Evolutionary conservation across 2,113 vertebrate genomes (phyloP), one percentile per base, ranked within the genome.

Genomic region (Solea senegalensis): DNA sequence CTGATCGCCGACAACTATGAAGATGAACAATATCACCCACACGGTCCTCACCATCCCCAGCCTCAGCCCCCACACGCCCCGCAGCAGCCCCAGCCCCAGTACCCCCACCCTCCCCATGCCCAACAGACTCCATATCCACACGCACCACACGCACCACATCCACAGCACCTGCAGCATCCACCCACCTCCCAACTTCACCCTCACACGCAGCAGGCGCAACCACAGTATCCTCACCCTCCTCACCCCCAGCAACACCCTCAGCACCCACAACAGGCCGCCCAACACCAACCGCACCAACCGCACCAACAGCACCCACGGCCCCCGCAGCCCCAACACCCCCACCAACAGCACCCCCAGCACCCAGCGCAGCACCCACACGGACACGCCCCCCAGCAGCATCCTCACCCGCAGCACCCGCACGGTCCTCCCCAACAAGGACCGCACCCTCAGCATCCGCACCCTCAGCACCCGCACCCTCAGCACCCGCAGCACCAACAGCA

Each of bases 1-100:
- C 91, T 99, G 84, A 98, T 99, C 76, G 92, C 98, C 0, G 97
- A 99, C 92, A 98, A 94, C 92, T 98, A 98, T 0, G 97, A 99
- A 43, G 98, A 99, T 14, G 96, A 98, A 78, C 96, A 97, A 59
- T 97, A 96, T 85, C 96, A 97, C 66, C 93, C 95, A 76, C 95
- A 97, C 51, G 95, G 94, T 41, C 95, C 94, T 56, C 94, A 96
- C 67, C 97, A 96, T 43, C 92, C 95, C 26, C 95, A 95, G 79
- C 70, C 87, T 8, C 96, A 96, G 59, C 94, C 95, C 34, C 94
- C 94, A 0, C 96, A 96, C 85, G 94, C 95, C 65, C 96, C 96
- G 76, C 92, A 95, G 65, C 95, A 96, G 83, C 92, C 96, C 16
- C 96, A 94, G 69, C 89, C 95, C 28, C 95, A 95, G 44, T 95